Conservation (phyloP, 2,888 invertebrate genomes). For the Rapana venosa region DNA sequence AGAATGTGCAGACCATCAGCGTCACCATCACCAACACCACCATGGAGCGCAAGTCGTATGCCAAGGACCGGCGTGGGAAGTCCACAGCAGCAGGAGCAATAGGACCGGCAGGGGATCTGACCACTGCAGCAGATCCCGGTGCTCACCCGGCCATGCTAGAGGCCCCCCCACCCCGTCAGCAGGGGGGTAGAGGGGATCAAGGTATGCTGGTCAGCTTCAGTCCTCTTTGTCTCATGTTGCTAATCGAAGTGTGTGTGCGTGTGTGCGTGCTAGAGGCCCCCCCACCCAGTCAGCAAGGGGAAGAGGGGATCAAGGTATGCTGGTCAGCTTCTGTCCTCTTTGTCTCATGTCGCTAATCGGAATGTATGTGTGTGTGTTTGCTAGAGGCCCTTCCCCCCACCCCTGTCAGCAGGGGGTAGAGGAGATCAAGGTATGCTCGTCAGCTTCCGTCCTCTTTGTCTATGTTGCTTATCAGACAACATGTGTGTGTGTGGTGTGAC, state of each 20-base stretch:
- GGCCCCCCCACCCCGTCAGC: constrained; percentile 1
- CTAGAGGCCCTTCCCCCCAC: too few relatives aligned
- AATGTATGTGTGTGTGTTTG: too few relatives aligned
- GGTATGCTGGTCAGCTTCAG: background rate
- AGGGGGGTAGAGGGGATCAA: constrained; percentile 9
- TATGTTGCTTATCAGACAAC: background rate
- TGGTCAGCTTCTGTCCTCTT: background rate
- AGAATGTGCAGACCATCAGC: constrained; percentile 56
- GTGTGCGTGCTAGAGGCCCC: constrained; percentile 32
- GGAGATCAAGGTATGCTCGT: too few relatives aligned
- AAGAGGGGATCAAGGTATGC: constrained; percentile 12
- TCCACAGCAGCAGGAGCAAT: constrained; percentile 47
- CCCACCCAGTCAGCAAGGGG: background rate
- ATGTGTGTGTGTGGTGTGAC: background rate
- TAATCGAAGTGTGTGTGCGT: too few relatives aligned
- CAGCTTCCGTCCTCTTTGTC: too few relatives aligned
- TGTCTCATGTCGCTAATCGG: too few relatives aligned
- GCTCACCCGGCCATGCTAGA: constrained; percentile 14
- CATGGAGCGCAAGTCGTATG: constrained; percentile 64
- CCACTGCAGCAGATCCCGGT: constrained; percentile 11
- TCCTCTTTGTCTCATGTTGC: too few relatives aligned
- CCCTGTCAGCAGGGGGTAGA: too few relatives aligned
- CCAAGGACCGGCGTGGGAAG: constrained; percentile 61
- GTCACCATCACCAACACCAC: constrained; percentile 58
- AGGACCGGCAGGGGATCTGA: constrained; percentile 8